Conservation (phyloP, 2,888 invertebrate genomes). For the Aspidapion aeneum region DNA sequence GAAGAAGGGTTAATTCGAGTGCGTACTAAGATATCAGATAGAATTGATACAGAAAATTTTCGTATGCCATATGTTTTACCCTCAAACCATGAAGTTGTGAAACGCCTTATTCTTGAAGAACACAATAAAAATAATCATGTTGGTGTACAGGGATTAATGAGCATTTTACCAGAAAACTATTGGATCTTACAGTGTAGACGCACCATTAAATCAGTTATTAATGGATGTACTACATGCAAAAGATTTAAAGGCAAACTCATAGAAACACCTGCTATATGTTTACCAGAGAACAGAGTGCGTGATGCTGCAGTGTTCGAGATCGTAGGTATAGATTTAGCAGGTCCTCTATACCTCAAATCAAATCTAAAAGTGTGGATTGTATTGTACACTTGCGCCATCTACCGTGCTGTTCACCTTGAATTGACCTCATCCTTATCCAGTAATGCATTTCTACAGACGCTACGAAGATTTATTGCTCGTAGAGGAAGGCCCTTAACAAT, state of each 20-base stretch:
- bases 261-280: neutral
- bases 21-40: neutral
- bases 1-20: neutral
- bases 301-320: slow-evolving; percentile 23
- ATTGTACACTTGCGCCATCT: slow-evolving; percentile 23
- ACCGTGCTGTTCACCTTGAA: slow-evolving; percentile 23
- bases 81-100: neutral
- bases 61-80: neutral
- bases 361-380: too few relatives aligned
- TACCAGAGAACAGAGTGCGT: slow-evolving; percentile 21
- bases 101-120: neutral
- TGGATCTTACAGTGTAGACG: too few relatives aligned
- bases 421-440: slow-evolving; percentile 30
- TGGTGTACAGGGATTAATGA: neutral
- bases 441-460: slow-evolving; percentile 27
- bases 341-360: too few relatives aligned
- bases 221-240: slow-evolving; percentile 4
- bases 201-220: too few relatives aligned
- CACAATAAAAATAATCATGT: neutral
- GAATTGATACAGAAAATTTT: neutral
- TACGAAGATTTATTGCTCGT: slow-evolving; percentile 16
- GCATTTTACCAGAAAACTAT: too few relatives aligned
- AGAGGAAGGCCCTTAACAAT: slow-evolving; percentile 12
- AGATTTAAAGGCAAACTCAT: slow-evolving; percentile 4
- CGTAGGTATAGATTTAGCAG: too few relatives aligned